Conservation (phyloP, 2,113 vertebrate genomes). For the Sturnus vulgaris region DNA sequence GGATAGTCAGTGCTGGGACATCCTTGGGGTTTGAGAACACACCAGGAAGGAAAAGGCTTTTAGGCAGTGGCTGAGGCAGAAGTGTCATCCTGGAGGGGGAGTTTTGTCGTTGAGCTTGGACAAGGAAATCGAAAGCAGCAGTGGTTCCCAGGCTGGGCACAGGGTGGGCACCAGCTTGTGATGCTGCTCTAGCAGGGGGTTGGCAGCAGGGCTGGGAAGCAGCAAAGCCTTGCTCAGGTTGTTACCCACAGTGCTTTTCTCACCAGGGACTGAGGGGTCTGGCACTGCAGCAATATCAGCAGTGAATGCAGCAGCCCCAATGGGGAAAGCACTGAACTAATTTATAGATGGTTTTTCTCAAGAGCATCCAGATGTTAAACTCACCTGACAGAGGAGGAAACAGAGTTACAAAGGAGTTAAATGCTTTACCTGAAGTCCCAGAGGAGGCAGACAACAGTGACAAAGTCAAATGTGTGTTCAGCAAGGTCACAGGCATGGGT, state of each 20-base stretch:
- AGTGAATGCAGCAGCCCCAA: background rate
- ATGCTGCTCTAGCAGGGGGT: background rate
- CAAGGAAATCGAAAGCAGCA: background rate
- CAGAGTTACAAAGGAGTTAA: background rate
- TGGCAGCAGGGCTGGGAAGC: background rate
- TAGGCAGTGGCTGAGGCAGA: background rate
- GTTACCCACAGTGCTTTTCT: background rate
- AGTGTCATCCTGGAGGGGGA: background rate
- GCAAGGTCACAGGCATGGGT: background rate
- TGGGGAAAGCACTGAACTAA: background rate
- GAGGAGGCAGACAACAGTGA: background rate
- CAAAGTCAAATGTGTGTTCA: background rate
- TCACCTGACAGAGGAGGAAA: background rate
- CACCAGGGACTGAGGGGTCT: background rate
- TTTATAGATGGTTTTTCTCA: background rate
- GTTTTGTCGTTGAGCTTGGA: background rate
- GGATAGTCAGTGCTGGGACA: background rate
- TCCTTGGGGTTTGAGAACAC: background rate
- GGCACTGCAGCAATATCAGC: rapidly evolving
- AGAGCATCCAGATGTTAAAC: background rate
- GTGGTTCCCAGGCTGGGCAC: background rate
- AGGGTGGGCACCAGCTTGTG: rapidly evolving
- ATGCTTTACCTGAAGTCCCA: background rate
- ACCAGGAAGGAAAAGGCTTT: background rate
- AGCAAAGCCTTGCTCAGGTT: background rate